Conservation (phyloP, 2,113 vertebrate species). For the Cyanistes caeruleus region DNA sequence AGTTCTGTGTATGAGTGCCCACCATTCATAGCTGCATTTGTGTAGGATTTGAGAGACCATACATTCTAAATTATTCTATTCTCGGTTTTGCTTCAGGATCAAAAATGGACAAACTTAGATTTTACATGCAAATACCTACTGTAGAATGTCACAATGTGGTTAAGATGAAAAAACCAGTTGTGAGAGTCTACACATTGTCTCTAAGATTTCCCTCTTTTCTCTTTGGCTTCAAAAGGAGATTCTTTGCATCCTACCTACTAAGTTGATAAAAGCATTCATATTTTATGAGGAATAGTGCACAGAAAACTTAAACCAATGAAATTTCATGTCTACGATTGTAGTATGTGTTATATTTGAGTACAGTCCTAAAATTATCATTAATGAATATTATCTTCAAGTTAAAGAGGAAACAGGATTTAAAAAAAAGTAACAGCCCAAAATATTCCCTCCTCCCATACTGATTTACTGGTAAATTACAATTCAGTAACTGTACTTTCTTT, state of each 20-base stretch:
- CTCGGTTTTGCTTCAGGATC: conserved; percentile 7
- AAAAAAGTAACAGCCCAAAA: conserved; percentile 25
- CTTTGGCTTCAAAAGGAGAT: conserved; percentile 60
- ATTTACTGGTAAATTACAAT: conserved; percentile 46
- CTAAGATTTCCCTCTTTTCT: conserved; percentile 40
- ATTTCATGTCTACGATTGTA: conserved; percentile 60
- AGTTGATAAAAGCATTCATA: conserved; percentile 74
- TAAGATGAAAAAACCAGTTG: conserved; percentile 35
- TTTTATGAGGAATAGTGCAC: conserved; percentile 78
- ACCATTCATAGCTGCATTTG: neutral
- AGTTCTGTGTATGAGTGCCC: neutral
- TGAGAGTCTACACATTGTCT: conserved; percentile 34
- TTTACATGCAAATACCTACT: neutral
- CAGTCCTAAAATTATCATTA: conserved; percentile 53
- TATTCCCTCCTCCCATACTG: conserved; percentile 1
- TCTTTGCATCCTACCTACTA: conserved; percentile 60
- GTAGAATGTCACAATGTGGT: conserved; percentile 18
- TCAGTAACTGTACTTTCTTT: conserved; percentile 20
- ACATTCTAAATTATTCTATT: neutral
- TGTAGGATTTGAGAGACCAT: neutral
- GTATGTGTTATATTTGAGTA: conserved; percentile 46
- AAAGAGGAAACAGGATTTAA: conserved; percentile 38
- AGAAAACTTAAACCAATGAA: conserved; percentile 77
- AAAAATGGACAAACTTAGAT: conserved; percentile 27
- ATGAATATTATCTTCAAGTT: conserved; percentile 45